Conservation (phyloP, 2,797 vertebrate species). For the Sitta carolinensis region DNA sequence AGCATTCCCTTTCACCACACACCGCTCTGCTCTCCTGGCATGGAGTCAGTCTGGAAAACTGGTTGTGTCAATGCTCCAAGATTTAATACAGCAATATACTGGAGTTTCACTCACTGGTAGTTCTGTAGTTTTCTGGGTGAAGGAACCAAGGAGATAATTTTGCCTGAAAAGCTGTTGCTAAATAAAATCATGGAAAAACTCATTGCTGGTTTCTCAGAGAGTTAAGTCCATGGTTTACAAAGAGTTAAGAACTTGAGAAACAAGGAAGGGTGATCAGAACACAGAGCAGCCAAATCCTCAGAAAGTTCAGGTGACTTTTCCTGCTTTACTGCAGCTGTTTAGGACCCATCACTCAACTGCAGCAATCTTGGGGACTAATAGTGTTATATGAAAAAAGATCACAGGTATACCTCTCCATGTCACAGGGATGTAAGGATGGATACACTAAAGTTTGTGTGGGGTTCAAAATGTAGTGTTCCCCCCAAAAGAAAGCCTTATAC, state of each 20-base stretch:
- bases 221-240: constrained; percentile 15
- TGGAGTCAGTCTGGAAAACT: not conserved
- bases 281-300: not conserved
- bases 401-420: not conserved
- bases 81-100: not conserved
- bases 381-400: not conserved
- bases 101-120: not conserved
- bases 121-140: not conserved
- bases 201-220: not conserved
- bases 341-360: not conserved
- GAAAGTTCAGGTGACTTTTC: not conserved
- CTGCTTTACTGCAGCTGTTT: not conserved
- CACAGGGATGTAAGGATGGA: not conserved
- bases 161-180: not conserved
- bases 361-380: not conserved
- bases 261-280: not conserved
- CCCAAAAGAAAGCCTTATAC: not conserved
- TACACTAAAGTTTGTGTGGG: not conserved
- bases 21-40: not conserved
- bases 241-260: constrained; percentile 15
- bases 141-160: not conserved
- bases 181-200: not conserved
- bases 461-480: not conserved
- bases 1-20: not conserved
- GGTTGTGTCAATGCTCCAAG: not conserved